Base-by-base conservation (phyloP, 2,888 invertebrate species). In the Hypercompe scribonia region DNA sequence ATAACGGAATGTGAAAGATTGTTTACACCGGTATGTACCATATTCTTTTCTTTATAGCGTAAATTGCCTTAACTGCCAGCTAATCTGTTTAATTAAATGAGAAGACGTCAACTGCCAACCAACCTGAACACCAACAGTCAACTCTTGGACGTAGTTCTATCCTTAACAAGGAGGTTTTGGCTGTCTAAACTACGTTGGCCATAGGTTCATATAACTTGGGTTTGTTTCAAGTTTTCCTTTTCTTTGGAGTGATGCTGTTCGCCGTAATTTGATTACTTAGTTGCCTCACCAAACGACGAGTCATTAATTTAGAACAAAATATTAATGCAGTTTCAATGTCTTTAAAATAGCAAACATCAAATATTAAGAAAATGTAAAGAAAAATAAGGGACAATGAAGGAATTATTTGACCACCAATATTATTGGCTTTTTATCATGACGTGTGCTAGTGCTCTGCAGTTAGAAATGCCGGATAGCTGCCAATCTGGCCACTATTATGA, bases 401-500 rank as follows among this genome's bases (percentile, higher is more conserved):
- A 28, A 21, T 74, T 78, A 61, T 68, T 39, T 67, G 11, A 72
- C 54, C 2, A 5, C 7, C 0, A 74, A 68, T 68, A 18, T 11
- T 68, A 24, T 69, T 79, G 68, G 67, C 28, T 78, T 0, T 42
- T 24, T 10, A 0, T 75, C 21, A 15, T 68, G 1, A 28, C 68
- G 28, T 10, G 54, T n/a, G 72, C 71, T 31, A 68, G 73, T 68
- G 85, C 80, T 4, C 76, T 81, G 42, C 82, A 88, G 3, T 70
- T 92, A 2, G 86, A 89, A 65, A 58, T 90, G 63, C 91, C 91
- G 10, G 85, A 79, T 0, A 87, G 76, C 24, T 95, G 95, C 76
- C 88, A 86, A 10, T 42, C 71, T 0, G 91, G 87, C 0, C 88
- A 92, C 68, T 95, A 90, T 79, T 94, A 90, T 73, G 94, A 95